Evolutionary conservation across 2,797 vertebrate genomes (phyloP).

Genomic region (Telmatherina bonti): DNA sequence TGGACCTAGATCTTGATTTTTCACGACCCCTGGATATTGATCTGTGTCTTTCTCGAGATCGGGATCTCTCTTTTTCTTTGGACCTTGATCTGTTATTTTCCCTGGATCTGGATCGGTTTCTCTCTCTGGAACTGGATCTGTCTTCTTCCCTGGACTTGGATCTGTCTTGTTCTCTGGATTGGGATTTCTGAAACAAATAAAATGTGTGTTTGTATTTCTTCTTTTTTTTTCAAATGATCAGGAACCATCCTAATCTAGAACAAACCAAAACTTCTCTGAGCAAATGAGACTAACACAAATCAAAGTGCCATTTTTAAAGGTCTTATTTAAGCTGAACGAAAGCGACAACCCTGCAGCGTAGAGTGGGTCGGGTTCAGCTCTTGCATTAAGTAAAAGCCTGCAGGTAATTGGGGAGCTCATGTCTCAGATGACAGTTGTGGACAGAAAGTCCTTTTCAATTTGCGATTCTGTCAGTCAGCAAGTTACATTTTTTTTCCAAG

Average conservation of each 20-base stretch:
- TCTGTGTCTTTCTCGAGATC: conserved; percentile 22
- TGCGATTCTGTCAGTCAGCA: conserved; percentile 36
- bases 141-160: conserved; percentile 27
- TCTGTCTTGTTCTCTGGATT: conserved; percentile 26
- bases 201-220: neutral
- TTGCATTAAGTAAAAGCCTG: conserved; percentile 20
- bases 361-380: conserved; percentile 1
- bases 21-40: conserved; percentile 22
- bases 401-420: conserved; percentile 12
- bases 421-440: conserved; percentile 29
- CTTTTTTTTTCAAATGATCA: neutral
- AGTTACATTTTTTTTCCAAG: neutral
- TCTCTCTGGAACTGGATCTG: conserved; percentile 38
- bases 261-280: neutral
- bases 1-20: conserved; percentile 17
- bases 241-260: neutral
- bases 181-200: conserved; percentile 22
- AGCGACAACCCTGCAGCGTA: conserved; percentile 1
- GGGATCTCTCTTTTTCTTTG: conserved; percentile 14
- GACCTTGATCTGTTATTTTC: conserved; percentile 35
- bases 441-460: conserved; percentile 22
- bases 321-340: conserved; percentile 1
- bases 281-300: conserved; percentile 2
- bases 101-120: conserved; percentile 27
- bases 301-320: conserved; percentile 12